Evolutionary conservation across 2,888 invertebrate genomes (phyloP), one percentile per base, ranked within the genome.

Genomic region (Electrophaes corylata): DNA sequence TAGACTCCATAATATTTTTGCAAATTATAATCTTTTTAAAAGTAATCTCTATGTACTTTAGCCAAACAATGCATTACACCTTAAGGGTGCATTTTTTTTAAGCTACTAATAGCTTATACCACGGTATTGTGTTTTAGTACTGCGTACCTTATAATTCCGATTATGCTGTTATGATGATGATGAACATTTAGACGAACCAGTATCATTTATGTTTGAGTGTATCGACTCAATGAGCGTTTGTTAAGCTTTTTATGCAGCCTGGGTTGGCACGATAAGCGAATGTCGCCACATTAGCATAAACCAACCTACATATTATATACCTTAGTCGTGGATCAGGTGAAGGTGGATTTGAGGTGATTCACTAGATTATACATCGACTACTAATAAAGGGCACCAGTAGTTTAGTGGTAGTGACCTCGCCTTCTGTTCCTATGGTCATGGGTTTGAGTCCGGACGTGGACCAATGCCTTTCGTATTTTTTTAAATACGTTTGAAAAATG

Each of bases 191-290:
- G 39, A 50, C 40, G 40, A 39, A 29, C 19, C 20, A 12, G 8
- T 20, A 10, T 51, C 5, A 26, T 46, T 46, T 44, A 31, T 43
- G 37, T 57, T 45, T 45, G 37, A 57, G 19, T 49, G 43, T 50
- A 31, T 44, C 4, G 10, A 20, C 39, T 23, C 44, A 47, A 40
- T 54, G 49, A 35, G 53, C 23, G 19, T 53, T 53, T 40, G 49
- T 49, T 53, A 53, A 31, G 43, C 52, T 58, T 58, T 58, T 58
- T 58, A 49, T 49, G 49, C 37, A 33, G 58, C 26, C 48, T 58
- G 57, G n/a, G 57, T 44, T 33, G 48, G 48, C 20, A 44, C 48
- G 52, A 58, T 58, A 58, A 52, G 46, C 31, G 40, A 39, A 10
- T 19, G 33, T 23, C 44, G n/a, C n/a, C 33, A 49, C 33, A 53